phyloP scores from a whole-genome alignment of 2,797 vertebrate genomes.

The Brotula barbata region DNA sequence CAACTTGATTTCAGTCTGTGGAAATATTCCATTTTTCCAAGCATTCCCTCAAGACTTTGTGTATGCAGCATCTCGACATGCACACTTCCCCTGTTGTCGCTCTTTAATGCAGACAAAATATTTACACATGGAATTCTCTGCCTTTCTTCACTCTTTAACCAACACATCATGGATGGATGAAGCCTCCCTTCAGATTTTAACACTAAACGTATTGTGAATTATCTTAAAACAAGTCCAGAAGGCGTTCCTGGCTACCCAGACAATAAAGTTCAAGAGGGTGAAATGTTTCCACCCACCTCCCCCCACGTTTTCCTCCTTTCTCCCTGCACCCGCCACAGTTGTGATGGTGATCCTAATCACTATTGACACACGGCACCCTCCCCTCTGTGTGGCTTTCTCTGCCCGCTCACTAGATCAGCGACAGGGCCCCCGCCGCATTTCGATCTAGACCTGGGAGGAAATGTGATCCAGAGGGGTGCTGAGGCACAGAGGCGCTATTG shows the following conservation, averaged over 20 bases:
- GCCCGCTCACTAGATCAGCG: constrained; percentile 83
- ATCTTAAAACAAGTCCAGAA: constrained; percentile 51
- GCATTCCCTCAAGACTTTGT: constrained; percentile 7
- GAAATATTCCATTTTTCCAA: constrained; percentile 41
- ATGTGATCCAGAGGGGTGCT: constrained; percentile 86
- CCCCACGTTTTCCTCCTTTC: constrained; percentile 19
- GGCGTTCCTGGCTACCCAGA: constrained; percentile 56
- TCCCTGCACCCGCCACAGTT: constrained; percentile 46
- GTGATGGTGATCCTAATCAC: constrained; percentile 79
- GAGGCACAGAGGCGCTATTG: constrained; percentile 91
- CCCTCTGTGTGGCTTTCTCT: constrained; percentile 87
- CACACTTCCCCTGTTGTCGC: constrained; percentile 16
- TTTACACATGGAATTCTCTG: constrained; percentile 34
- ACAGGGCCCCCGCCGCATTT: constrained; percentile 79
- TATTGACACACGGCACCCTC: constrained; percentile 91
- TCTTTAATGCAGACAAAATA: constrained; percentile 36
- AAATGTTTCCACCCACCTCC: constrained; percentile 23
- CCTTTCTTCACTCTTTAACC: constrained; percentile 25
- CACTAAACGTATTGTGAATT: neutral
- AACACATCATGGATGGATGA: constrained; percentile 21
- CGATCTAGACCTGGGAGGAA: constrained; percentile 83
- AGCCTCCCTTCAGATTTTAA: constrained; percentile 27
- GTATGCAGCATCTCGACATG: constrained; percentile 14
- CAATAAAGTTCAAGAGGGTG: constrained; percentile 58
- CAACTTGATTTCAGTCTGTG: constrained; percentile 22